Conservation (phyloP, 2,888 invertebrate genomes). For the Apotomis turbidana region DNA sequence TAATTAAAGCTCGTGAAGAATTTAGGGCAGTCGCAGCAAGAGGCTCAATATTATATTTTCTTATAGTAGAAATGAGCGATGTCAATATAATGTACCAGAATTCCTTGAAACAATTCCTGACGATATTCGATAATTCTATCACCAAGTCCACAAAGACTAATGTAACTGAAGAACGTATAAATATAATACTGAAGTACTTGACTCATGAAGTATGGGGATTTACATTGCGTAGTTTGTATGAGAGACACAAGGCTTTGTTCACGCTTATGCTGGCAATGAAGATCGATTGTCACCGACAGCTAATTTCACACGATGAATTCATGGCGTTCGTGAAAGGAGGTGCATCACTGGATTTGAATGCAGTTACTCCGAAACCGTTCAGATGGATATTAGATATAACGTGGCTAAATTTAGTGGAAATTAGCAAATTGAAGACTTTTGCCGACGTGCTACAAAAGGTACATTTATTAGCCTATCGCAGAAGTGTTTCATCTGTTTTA, state of each 20-base stretch:
- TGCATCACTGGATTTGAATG: conserved; percentile 96
- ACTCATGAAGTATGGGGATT: conserved; percentile 97
- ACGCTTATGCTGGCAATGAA: conserved; percentile 98
- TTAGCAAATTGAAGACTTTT: conserved; percentile 93
- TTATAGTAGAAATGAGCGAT: conserved; percentile 98
- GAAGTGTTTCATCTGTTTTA: no score
- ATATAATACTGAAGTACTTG: conserved; percentile 93
- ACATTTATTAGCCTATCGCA: conserved; percentile 43
- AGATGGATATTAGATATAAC: conserved; percentile 98
- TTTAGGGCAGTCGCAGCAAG: conserved; percentile 97
- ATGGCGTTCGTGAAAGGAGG: conserved; percentile 98
- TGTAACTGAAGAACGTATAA: conserved; percentile 93
- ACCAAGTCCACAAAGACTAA: conserved; percentile 94
- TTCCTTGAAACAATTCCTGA: conserved; percentile 96
- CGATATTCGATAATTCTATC: conserved; percentile 96
- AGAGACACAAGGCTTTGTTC: conserved; percentile 95
- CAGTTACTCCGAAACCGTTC: conserved; percentile 96
- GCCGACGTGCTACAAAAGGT: conserved; percentile 90
- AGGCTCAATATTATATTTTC: conserved; percentile 96
- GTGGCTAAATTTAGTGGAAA: conserved; percentile 97
- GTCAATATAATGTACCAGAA: conserved; percentile 99
- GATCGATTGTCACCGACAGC: conserved; percentile 93
- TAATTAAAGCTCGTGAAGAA: conserved; percentile 96
- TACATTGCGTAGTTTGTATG: conserved; percentile 95
- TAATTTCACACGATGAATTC: conserved; percentile 95